phyloP scores from a whole-genome alignment of 2,888 invertebrate species.

The Leptinotarsa juncta region DNA sequence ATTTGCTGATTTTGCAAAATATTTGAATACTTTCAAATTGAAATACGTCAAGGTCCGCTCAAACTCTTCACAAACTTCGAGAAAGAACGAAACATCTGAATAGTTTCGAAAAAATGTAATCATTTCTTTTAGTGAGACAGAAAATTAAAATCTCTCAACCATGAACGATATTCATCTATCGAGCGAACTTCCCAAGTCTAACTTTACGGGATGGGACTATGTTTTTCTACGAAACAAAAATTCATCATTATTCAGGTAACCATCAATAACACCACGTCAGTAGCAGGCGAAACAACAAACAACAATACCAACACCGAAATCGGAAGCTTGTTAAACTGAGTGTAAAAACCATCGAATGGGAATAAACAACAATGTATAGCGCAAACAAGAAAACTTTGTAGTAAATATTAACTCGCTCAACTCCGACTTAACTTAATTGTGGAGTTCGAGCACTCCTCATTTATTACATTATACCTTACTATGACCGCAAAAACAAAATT shows the following conservation, averaged over 20 bases:
- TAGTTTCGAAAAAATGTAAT: not conserved
- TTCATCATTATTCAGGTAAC: constrained; percentile 1
- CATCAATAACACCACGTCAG: constrained; percentile 17
- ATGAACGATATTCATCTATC: constrained; percentile 5
- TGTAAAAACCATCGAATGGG: constrained; percentile 47
- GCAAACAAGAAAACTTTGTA: constrained; percentile 49
- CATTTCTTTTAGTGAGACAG: not conserved
- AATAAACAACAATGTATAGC: constrained; percentile 44
- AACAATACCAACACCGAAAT: constrained; percentile 13
- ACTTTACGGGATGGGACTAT: constrained; percentile 1
- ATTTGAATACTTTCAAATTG: not conserved
- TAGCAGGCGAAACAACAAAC: constrained; percentile 16
- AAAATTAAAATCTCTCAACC: not conserved
- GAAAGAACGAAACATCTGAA: not conserved
- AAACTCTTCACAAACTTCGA: not conserved
- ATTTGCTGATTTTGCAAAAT: no score
- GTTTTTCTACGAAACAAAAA: constrained; percentile 1
- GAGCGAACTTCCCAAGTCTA: not conserved
- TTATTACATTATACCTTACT: constrained; percentile 35
- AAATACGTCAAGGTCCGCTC: not conserved
- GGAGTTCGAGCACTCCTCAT: constrained; percentile 34
- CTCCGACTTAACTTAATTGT: constrained; percentile 47
- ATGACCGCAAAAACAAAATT: constrained; percentile 28
- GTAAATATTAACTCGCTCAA: constrained; percentile 51
- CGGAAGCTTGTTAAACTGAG: constrained; percentile 41